Base-by-base conservation (phyloP, 2,797 vertebrate species). In the Hemitrygon akajei region DNA sequence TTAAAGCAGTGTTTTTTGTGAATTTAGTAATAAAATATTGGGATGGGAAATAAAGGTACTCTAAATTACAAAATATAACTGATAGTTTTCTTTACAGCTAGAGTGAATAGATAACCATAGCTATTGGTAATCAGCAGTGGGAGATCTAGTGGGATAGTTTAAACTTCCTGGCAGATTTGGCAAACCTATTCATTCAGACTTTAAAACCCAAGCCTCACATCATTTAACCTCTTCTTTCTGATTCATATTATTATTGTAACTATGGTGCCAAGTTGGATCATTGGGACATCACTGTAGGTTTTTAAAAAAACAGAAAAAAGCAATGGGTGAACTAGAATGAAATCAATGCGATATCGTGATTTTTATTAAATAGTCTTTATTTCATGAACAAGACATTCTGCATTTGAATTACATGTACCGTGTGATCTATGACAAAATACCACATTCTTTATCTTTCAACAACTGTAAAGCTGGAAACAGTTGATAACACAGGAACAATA, bases 331-430 rank as follows among this genome's bases (percentile, higher is more conserved):
- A 89, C n/a, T 7, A 40, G 34, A 37, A 66, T 34, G n/a, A 37
- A 89, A 20, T 37, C 86, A 37, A 89, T 93, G 75, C 47, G 18
- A 56, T 93, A 75, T n/a, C 71, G 30, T 76, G 25, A n/a, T 75
- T 71, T 73, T 71, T 93, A 93, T 93, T 93, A 93, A 93, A 76
- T 56, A 93, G 37, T 93, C 91, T 93, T 93, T 93, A 93, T 93
- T 93, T 27, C 73, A 93, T 73, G 91, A 93, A 93, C 47, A 93
- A 93, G 40, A 93, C 71, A 75, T 76, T 76, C 37, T 93, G 71
- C 66, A 75, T 56, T 37, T 93, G 73, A 93, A 93, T 75, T 93
- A 93, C 40, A 76, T 76, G 27, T 93, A 75, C 91, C 73, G 40
- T 47, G 56, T 47, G 66, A 71, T n/a, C 91, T 93, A 93, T 93